Percentiles rank a stretch among this genome's conserved stretches.
Evolutionary conservation across 2,888 invertebrate genomes (phyloP).

Genomic region (Gymnoscelis rufifasciata): DNA sequence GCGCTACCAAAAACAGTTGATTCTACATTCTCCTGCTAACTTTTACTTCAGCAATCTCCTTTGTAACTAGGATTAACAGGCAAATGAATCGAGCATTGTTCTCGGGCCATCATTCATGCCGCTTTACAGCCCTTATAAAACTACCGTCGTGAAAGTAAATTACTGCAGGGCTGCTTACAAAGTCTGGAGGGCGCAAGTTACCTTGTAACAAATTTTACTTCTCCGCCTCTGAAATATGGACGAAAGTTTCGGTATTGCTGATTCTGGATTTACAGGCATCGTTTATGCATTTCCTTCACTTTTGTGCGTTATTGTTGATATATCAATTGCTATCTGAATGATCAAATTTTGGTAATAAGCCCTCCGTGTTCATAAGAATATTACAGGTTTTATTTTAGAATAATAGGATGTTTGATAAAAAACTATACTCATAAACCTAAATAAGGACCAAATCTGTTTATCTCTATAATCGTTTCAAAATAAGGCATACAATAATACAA

Average conservation of each 20-base stretch:
- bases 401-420: too few species aligned
- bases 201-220: constrained; percentile 26
- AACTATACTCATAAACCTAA: too few species aligned
- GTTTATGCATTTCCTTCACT: constrained; percentile 12
- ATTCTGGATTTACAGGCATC: constrained; percentile 13
- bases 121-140: constrained; percentile 29
- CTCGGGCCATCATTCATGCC: constrained; percentile 23
- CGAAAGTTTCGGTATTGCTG: constrained; percentile 14
- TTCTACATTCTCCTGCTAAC: background rate
- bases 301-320: too few species aligned
- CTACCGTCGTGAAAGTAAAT: constrained; percentile 29
- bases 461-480: too few species aligned
- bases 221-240: constrained; percentile 20
- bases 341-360: too few species aligned
- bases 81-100: constrained; percentile 24
- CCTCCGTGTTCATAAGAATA: too few species aligned
- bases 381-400: too few species aligned
- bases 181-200: constrained; percentile 23
- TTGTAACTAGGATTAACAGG: constrained; percentile 10
- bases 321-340: too few species aligned
- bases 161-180: constrained; percentile 23
- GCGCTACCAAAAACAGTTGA: background rate
- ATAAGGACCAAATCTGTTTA: too few species aligned
- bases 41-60: background rate
- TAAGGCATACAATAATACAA: too few species aligned